Conservation (phyloP, 1,140 invertebrate genomes). For the Maconellicoccus hirsutus region DNA sequence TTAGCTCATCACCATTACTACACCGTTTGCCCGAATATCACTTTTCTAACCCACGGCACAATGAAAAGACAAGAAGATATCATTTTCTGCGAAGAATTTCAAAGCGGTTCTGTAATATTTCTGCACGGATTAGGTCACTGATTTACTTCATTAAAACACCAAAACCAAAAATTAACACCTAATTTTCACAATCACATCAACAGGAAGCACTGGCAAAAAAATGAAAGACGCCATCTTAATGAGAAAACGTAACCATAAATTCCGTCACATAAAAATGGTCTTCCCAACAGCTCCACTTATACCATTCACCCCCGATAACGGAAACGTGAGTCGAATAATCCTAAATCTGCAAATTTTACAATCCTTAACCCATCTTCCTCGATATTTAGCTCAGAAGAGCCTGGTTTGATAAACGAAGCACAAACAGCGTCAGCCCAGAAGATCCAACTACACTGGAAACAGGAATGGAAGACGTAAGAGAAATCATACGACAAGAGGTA, state of each 20-base stretch:
- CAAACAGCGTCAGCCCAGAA: slow-evolving; percentile 47
- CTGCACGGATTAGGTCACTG: background rate
- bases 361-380: background rate
- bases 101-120: background rate
- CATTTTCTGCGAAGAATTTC: background rate
- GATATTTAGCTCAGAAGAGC: slow-evolving; percentile 43
- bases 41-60: background rate
- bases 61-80: background rate
- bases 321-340: slow-evolving; percentile 38
- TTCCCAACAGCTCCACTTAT: slow-evolving; percentile 57
- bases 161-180: too few species aligned
- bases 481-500: slow-evolving; percentile 50
- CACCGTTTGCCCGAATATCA: background rate
- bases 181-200: too few species aligned
- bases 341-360: background rate
- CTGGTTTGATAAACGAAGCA: slow-evolving; percentile 54
- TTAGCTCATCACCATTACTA: background rate
- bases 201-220: slow-evolving; percentile 49
- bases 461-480: slow-evolving; percentile 43
- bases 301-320: slow-evolving; percentile 49
- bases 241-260: slow-evolving; percentile 43
- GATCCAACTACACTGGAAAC: slow-evolving; percentile 43
- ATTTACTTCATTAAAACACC: too few species aligned
- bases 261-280: slow-evolving; percentile 54
- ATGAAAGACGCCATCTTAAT: slow-evolving; percentile 50